Evolutionary conservation across 2,113 vertebrate genomes (phyloP).

Genomic region (Cepphus grylle): DNA sequence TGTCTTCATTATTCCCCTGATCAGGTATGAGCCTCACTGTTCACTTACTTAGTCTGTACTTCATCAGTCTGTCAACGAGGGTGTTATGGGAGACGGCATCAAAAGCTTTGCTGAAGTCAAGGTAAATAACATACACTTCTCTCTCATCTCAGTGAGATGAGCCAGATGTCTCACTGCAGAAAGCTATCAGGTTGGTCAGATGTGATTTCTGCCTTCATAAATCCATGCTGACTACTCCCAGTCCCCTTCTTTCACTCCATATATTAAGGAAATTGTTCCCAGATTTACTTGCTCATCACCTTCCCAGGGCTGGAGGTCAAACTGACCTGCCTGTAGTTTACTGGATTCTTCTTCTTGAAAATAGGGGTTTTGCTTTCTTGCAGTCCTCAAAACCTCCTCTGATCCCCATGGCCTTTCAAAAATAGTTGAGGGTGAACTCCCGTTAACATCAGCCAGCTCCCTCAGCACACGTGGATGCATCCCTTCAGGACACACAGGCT

Average conservation of each 20-base stretch:
- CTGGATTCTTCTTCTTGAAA: not conserved
- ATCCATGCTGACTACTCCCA: not conserved
- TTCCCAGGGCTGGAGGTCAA: not conserved
- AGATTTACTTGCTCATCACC: not conserved
- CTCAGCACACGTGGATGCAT: not conserved
- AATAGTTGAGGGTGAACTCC: not conserved
- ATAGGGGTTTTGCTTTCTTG: not conserved
- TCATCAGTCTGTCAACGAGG: not conserved
- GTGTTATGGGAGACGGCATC: not conserved
- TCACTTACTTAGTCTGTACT: not conserved
- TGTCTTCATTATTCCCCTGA: not conserved
- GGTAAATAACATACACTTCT: not conserved
- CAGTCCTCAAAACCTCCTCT: not conserved
- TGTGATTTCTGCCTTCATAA: conserved; percentile 17
- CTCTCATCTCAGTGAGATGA: not conserved
- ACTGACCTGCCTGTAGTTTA: not conserved
- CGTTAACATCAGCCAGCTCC: not conserved
- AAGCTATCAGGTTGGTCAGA: not conserved
- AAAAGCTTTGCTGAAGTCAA: conserved; percentile 5
- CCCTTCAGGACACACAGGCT: not conserved
- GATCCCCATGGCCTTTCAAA: not conserved
- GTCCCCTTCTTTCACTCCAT: not conserved
- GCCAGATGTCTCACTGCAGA: not conserved
- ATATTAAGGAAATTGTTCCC: not conserved
- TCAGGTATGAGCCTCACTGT: not conserved